Conservation (phyloP, 2,888 invertebrate genomes). For the Glomeris marginata region DNA sequence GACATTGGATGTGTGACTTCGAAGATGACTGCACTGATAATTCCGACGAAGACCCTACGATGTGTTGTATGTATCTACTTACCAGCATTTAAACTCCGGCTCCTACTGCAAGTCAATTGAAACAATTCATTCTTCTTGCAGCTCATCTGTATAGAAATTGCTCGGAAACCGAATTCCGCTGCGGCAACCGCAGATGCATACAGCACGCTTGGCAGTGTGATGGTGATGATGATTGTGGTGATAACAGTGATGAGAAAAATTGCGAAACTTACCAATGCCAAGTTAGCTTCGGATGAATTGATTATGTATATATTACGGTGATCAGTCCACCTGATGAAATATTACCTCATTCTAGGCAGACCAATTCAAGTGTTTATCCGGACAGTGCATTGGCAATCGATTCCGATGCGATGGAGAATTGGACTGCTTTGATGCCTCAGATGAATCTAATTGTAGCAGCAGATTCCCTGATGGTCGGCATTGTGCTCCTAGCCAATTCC, state of each 20-base stretch:
- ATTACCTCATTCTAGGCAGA: constrained; percentile 39
- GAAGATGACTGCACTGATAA: constrained; percentile 92
- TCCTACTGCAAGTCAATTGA: not conserved
- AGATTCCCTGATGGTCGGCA: constrained; percentile 73
- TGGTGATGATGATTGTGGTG: constrained; percentile 92
- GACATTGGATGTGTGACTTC: constrained; percentile 89
- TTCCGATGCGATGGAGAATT: constrained; percentile 79
- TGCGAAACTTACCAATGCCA: constrained; percentile 74
- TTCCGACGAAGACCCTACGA: constrained; percentile 65
- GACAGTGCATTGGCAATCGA: constrained; percentile 80
- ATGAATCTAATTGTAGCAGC: constrained; percentile 77
- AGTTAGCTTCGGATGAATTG: constrained; percentile 22
- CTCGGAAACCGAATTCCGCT: constrained; percentile 82
- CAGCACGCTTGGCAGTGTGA: constrained; percentile 88
- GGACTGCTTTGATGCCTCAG: constrained; percentile 77
- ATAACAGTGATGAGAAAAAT: constrained; percentile 74
- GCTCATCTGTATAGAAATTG: constrained; percentile 68
- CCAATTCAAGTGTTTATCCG: constrained; percentile 80
- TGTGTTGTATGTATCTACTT: constrained; percentile 39
- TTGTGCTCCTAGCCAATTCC: constrained; percentile 78
- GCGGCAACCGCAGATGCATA: constrained; percentile 76
- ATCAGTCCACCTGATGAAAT: not conserved
- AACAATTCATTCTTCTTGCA: constrained; percentile 10
- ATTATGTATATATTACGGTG: not conserved
- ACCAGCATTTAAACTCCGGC: not conserved